phyloP scores from a whole-genome alignment of 2,888 invertebrate genomes.

The Lasioglossum leucozonium region DNA sequence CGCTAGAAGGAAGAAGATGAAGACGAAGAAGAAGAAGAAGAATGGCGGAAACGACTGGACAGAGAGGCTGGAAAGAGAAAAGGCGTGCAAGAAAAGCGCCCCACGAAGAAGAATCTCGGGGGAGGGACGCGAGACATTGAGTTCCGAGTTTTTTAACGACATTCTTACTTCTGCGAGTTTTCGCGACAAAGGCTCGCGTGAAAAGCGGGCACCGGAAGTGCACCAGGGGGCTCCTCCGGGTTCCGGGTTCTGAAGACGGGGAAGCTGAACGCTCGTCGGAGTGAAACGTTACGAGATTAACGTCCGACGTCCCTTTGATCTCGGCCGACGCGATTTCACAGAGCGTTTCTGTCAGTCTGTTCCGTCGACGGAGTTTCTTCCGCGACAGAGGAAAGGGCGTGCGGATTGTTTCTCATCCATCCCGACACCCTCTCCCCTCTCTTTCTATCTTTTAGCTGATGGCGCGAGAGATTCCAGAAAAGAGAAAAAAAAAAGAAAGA shows the following conservation, averaged over 20 bases:
- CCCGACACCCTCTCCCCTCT: not conserved
- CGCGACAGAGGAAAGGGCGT: not conserved
- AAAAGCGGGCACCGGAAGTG: conserved; percentile 25
- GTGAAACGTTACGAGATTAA: conserved; percentile 47
- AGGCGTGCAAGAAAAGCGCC: not conserved
- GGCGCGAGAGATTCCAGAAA: not conserved
- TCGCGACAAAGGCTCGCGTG: conserved; percentile 24
- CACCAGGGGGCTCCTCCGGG: conserved; percentile 3
- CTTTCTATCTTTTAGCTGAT: not conserved
- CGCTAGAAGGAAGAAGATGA: not conserved
- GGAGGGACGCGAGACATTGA: conserved; percentile 33
- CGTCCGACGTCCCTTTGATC: conserved; percentile 41
- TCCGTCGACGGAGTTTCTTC: not conserved
- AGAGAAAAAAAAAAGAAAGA: too few species aligned
- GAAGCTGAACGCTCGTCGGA: not conserved
- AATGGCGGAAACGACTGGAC: not conserved
- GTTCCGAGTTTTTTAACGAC: conserved; percentile 64
- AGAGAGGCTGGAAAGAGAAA: not conserved
- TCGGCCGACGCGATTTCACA: conserved; percentile 1
- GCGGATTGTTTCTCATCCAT: conserved; percentile 17
- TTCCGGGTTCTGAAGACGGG: not conserved
- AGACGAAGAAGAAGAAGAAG: not conserved
- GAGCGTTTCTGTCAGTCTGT: not conserved
- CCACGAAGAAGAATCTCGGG: not conserved
- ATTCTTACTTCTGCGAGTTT: conserved; percentile 52